Percentiles rank a stretch among this genome's conserved stretches.
Conservation (phyloP, 1,140 invertebrate genomes). For the Papilio helenus region DNA sequence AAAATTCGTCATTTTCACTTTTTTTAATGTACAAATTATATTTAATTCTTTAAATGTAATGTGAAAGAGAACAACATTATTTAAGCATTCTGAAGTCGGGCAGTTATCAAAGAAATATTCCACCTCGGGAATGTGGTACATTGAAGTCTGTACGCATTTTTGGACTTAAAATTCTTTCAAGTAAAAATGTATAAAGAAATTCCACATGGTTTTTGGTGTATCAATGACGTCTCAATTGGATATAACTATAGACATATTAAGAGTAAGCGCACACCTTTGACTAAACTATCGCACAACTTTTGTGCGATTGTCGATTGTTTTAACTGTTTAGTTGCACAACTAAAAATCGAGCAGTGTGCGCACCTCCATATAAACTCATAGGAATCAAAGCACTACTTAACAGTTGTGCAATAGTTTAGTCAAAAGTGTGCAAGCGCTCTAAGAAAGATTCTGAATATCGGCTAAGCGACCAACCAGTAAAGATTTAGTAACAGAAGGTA, state of each 20-base stretch:
- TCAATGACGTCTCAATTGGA: not conserved
- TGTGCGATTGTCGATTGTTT: too few species aligned
- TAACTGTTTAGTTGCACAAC: too few species aligned
- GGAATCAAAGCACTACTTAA: too few species aligned
- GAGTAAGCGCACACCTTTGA: too few species aligned
- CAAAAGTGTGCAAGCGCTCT: too few species aligned
- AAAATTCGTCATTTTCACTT: not conserved
- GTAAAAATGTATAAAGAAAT: not conserved
- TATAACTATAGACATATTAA: not conserved
- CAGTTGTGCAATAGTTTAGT: too few species aligned
- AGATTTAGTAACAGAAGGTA: too few species aligned
- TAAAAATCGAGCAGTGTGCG: too few species aligned
- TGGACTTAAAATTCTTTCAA: not conserved
- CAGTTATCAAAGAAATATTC: not conserved
- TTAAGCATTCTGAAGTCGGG: not conserved
- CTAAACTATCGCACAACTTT: too few species aligned
- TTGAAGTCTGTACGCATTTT: not conserved
- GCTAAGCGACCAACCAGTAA: too few species aligned
- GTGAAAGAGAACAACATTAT: not conserved
- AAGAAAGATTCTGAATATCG: too few species aligned
- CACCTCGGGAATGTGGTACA: not conserved
- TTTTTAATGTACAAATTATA: not conserved
- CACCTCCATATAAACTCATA: too few species aligned
- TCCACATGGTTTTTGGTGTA: not conserved
- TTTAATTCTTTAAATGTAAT: not conserved